Conservation (phyloP, 1,140 invertebrate genomes). For the Apis florea region DNA sequence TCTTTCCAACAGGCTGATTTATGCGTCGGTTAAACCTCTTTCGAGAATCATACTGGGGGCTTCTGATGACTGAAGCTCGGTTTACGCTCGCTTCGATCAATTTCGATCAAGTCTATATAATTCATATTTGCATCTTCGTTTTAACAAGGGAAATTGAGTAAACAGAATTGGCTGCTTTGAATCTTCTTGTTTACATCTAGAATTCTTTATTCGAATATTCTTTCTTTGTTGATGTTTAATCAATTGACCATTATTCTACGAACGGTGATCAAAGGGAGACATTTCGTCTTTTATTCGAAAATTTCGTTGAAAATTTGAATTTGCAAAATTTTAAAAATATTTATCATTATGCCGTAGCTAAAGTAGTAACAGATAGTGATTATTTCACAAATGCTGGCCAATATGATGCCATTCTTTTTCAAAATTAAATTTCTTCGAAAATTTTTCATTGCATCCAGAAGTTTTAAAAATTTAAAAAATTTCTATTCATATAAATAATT, state of each 20-base stretch:
- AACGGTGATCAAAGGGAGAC: too few species aligned
- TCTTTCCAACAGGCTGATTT: constrained; percentile 4
- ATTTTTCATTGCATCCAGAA: too few species aligned
- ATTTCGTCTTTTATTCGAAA: too few species aligned
- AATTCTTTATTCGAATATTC: background rate
- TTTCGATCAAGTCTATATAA: background rate
- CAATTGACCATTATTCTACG: background rate
- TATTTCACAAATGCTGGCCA: too few species aligned
- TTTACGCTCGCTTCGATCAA: background rate
- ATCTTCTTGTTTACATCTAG: background rate
- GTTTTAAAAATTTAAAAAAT: too few species aligned
- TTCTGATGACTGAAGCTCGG: background rate
- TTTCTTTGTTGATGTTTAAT: background rate
- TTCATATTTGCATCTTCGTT: background rate
- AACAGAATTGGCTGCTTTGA: background rate
- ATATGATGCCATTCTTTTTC: too few species aligned
- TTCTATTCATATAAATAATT: too few species aligned
- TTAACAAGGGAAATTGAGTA: background rate
- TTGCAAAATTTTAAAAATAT: too few species aligned
- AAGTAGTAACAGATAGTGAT: too few species aligned
- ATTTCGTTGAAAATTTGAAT: too few species aligned
- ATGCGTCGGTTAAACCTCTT: constrained; percentile 2
- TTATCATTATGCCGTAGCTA: too few species aligned
- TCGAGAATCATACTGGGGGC: background rate
- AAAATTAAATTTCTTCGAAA: too few species aligned